Base-by-base conservation (phyloP, 2,113 vertebrate species). In the Turnix velox region DNA sequence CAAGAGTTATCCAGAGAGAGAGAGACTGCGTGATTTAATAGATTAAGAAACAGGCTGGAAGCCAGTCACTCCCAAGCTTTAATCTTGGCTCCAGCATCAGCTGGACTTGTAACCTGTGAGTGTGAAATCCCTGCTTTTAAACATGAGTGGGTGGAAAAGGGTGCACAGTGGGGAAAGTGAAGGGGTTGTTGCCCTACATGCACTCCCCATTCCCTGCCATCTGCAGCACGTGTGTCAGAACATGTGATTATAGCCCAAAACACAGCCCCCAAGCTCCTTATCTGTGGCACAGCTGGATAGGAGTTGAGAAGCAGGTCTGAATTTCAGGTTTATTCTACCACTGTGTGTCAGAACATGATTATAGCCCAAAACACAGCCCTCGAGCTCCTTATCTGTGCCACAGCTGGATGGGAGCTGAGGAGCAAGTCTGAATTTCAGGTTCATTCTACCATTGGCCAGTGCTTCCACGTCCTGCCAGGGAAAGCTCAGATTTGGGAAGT, bases 11-110 rank as follows among this genome's bases (percentile, higher is more conserved):
- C 68, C 73, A 37, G 37, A 86, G 48, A 90, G 63, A 81, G 48
- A 90, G 63, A 81, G 39, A 43, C 49, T 18, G 7, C 55, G 57
- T 96, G 87, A 94, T 92, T 94, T 89, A 96, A 87, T 57, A 76
- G 54, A 94, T 93, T 95, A 92, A 91, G 81, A 49, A 88, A 49
- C 18, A 82, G 94, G 92, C 92, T 40, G 83, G 87, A 74, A 93
- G 87, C 90, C 92, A 96, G 85, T 71, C 76, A 18, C 62, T 96
- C 84, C 62, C 2, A 2, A 63, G 33, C 62, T 88, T 82, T 76
- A 84, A 84, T 89, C 78, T 91, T 89, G 87, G 54, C 77, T 79
- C 69, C 79, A 62, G 84, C 77, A 91, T 62, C 91, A 52, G 76
- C 0, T 65, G 28, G 37, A 75, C 23, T 19, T 66, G 71, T 51